Conservation (phyloP, 2,113 vertebrate species). For the Condylura cristata region DNA sequence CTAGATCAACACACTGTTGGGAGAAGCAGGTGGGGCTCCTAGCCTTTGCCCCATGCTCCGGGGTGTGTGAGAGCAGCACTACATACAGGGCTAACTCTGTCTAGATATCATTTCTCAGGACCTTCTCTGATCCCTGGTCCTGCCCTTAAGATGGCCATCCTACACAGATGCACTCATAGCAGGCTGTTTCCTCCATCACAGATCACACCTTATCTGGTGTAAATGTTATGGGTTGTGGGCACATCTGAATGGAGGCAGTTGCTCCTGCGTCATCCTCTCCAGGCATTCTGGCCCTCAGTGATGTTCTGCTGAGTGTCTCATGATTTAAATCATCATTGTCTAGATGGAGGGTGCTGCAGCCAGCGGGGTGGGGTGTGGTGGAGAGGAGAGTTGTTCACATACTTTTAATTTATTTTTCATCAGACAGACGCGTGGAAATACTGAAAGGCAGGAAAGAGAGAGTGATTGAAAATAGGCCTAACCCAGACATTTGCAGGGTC, state of each 20-base stretch:
- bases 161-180: not conserved
- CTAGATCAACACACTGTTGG: not conserved
- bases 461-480: slow-evolving; percentile 8
- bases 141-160: not conserved
- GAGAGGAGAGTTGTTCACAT: not conserved
- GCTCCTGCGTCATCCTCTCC: not conserved
- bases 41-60: not conserved
- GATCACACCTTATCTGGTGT: not conserved
- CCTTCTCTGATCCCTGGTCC: not conserved
- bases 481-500: not conserved
- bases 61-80: not conserved
- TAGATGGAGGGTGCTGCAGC: not conserved
- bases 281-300: not conserved
- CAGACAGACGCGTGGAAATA: not conserved
- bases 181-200: not conserved
- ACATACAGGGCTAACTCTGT: not conserved
- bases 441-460: not conserved
- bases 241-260: not conserved
- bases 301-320: not conserved
- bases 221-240: not conserved
- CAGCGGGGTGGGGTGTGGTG: not conserved
- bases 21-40: not conserved
- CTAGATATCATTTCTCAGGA: not conserved
- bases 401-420: not conserved
- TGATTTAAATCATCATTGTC: not conserved